Percentiles rank a stretch among this genome's conserved stretches.
These are phyloP conservation scores for Autographa gamma DNA, from an alignment of 2,888 invertebrate genomes.

Conservation along the genomic window DNA sequence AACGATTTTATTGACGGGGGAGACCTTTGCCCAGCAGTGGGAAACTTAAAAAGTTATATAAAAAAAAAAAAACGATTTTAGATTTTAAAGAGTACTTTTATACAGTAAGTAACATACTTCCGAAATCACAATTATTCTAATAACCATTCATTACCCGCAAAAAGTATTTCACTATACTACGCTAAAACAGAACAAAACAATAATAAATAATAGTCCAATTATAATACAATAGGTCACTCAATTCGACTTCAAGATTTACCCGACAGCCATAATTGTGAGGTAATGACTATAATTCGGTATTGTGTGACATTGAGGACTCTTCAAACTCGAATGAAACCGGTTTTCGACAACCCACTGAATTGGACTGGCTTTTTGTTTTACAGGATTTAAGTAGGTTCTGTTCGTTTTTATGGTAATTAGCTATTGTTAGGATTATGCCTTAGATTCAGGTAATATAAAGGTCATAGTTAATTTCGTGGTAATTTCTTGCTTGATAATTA, in stretches of 20 bases:
- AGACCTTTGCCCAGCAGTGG: too few species aligned
- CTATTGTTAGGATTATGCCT: not conserved
- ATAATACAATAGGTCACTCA: constrained; percentile 51
- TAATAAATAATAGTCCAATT: constrained; percentile 58
- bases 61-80: too few species aligned
- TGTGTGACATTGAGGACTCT: constrained; percentile 50
- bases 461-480: not conserved
- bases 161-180: not conserved
- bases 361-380: constrained; percentile 24
- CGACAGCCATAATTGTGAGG: constrained; percentile 57
- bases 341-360: constrained; percentile 37
- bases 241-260: constrained; percentile 54
- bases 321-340: constrained; percentile 40
- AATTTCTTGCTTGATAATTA: not conserved
- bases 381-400: constrained; percentile 23
- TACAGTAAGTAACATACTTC: too few species aligned
- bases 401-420: constrained; percentile 7
- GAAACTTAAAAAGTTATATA: too few species aligned
- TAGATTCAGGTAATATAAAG: not conserved
- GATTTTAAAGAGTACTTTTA: too few species aligned
- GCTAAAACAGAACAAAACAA: constrained; percentile 34
- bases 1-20: too few species aligned
- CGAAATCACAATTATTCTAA: too few species aligned
- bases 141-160: not conserved
- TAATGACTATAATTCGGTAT: constrained; percentile 60